A percentile compares a stretch with the other conserved stretches of the same genome.
phyloP scores from a whole-genome alignment of 2,888 invertebrate genomes.

The Nomada goodeniana region DNA sequence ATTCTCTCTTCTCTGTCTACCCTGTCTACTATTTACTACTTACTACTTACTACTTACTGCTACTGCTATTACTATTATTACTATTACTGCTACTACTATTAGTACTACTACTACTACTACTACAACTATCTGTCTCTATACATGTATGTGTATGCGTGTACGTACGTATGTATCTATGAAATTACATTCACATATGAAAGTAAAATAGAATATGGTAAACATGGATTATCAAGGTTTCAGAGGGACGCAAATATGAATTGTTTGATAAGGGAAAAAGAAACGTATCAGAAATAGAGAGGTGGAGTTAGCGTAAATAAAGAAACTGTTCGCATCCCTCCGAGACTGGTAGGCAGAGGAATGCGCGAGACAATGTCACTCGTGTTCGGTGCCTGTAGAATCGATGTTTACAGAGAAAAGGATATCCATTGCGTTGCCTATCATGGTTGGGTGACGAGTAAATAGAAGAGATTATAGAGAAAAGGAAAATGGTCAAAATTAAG shows the following conservation, averaged over 20 bases:
- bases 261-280: not conserved
- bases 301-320: too few species aligned
- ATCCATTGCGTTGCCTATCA: slow-evolving; percentile 36
- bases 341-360: slow-evolving; percentile 17
- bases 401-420: slow-evolving; percentile 44
- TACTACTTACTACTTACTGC: too few species aligned
- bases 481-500: not conserved
- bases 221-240: slow-evolving; percentile 49
- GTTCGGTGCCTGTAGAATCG: slow-evolving; percentile 45
- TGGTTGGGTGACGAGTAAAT: slow-evolving; percentile 42
- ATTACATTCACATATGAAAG: not conserved
- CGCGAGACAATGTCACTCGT: slow-evolving; percentile 4
- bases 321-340: slow-evolving; percentile 29
- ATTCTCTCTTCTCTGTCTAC: too few species aligned
- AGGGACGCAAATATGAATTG: slow-evolving; percentile 34
- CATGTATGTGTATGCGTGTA: not conserved
- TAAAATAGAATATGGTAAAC: slow-evolving; percentile 31
- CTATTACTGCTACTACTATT: too few species aligned
- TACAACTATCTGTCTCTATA: not conserved
- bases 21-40: too few species aligned
- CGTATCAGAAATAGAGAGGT: not conserved
- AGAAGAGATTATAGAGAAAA: slow-evolving; percentile 18
- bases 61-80: too few species aligned
- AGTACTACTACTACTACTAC: too few species aligned
- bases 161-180: not conserved